Percentiles rank a stretch among this genome's conserved stretches.
Evolutionary conservation across 37 sponge, comb jelly and placozoan species (phyloP).

Genomic region (Dysidea cf. avara): DNA sequence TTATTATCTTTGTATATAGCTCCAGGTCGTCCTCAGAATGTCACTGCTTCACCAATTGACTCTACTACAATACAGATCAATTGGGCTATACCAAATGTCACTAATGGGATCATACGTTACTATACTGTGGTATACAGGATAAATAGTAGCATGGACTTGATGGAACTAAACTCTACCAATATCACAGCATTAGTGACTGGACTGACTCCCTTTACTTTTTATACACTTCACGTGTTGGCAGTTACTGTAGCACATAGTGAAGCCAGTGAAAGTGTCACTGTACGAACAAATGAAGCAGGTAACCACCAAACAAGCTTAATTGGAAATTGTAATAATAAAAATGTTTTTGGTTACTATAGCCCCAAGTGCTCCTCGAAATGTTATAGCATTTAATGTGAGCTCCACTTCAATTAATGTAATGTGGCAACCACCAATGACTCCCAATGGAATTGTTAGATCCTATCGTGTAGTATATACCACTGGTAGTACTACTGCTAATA

Average conservation of each 20-base stretch:
- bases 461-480: background rate
- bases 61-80: background rate
- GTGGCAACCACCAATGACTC: slow-evolving; percentile 25
- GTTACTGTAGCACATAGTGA: background rate
- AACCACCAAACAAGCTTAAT: background rate
- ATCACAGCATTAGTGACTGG: too few relatives aligned
- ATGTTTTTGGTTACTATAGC: slow-evolving; percentile 13
- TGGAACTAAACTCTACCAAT: too few relatives aligned
- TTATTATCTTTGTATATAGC: too few relatives aligned
- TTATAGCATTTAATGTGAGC: slow-evolving; percentile 16
- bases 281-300: slow-evolving; percentile 28
- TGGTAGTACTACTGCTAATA: too few relatives aligned
- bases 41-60: too few relatives aligned
- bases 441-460: slow-evolving; percentile 32
- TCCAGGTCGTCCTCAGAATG: too few relatives aligned
- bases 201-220: too few relatives aligned
- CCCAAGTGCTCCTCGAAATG: slow-evolving; percentile 37
- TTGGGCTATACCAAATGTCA: slow-evolving; percentile 18
- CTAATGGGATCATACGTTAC: slow-evolving; percentile 30
- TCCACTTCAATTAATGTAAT: slow-evolving; percentile 56
- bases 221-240: too few relatives aligned
- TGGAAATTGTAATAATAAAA: background rate
- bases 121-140: slow-evolving; percentile 3
- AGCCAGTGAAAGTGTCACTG: background rate
- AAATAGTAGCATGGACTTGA: too few relatives aligned